phyloP scores from a whole-genome alignment of 2,888 invertebrate species.

The Drosophila yooni region DNA sequence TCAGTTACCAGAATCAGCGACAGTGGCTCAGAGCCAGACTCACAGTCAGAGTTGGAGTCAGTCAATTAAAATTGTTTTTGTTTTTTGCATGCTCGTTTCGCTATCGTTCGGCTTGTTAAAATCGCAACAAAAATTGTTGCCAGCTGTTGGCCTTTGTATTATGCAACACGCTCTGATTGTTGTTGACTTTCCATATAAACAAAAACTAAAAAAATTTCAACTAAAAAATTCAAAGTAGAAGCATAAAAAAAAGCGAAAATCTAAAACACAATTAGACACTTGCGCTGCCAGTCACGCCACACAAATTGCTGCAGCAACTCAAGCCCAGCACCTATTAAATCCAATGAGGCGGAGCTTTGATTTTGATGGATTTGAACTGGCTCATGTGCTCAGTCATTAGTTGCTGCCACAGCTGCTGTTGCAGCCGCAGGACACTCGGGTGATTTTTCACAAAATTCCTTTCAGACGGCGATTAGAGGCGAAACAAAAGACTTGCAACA shows the following conservation, averaged over 20 bases:
- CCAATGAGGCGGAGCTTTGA: slow-evolving; percentile 43
- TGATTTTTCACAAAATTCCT: slow-evolving; percentile 65
- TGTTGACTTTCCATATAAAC: slow-evolving; percentile 53
- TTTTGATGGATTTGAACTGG: slow-evolving; percentile 67
- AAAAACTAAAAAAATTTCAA: slow-evolving; percentile 16
- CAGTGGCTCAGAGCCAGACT: slow-evolving; percentile 17
- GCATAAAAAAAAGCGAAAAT: slow-evolving; percentile 39
- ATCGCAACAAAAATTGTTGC: slow-evolving; percentile 63
- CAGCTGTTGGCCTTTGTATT: slow-evolving; percentile 71
- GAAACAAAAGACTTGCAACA: slow-evolving; percentile 63
- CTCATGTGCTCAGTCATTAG: slow-evolving; percentile 55
- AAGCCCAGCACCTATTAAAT: slow-evolving; percentile 37
- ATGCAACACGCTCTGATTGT: slow-evolving; percentile 81
- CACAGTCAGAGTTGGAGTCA: slow-evolving; percentile 29
- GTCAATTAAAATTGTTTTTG: slow-evolving; percentile 74
- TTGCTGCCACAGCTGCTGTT: slow-evolving; percentile 11
- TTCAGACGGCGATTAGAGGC: slow-evolving; percentile 33
- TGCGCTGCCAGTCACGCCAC: slow-evolving; percentile 74
- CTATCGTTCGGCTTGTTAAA: slow-evolving; percentile 78
- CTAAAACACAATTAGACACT: slow-evolving; percentile 73
- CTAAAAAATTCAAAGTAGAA: neutral
- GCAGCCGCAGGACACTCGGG: slow-evolving; percentile 66
- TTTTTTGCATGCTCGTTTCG: slow-evolving; percentile 72
- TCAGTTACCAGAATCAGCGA: slow-evolving; percentile 15
- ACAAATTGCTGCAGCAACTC: slow-evolving; percentile 21